Base-by-base conservation (phyloP, 2,113 vertebrate species). In the Tiliqua scincoides region DNA sequence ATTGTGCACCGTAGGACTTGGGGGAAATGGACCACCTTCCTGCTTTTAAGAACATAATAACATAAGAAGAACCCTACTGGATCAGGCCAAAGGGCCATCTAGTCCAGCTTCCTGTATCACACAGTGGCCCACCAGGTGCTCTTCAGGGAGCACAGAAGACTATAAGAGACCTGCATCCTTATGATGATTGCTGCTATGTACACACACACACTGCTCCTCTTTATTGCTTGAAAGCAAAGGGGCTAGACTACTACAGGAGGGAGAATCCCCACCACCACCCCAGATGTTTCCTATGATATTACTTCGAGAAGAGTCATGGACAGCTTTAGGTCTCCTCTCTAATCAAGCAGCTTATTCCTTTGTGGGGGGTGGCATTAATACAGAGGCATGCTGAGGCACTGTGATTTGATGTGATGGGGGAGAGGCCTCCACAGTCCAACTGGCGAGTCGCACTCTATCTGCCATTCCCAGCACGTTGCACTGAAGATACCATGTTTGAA, bases 401-500 rank as follows among this genome's bases (percentile, higher is more conserved):
- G 73, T 67, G 62, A 83, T 88, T 83, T 88, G 89, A 90, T 91
- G 32, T 35, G 70, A 70, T 0, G 43, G n/a, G 4, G 37, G 20
- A 9, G 20, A 84, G 25, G 21, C 25, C 1, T 37, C 70, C 23
- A 4, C 37, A 23, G 2, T 4, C 11, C 62, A 1, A 17, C 21
- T 37, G n/a, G 21, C 6, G 27, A 5, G 35, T 0, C 1, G 6
- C 30, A 27, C 18, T 1, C 35, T 57, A 61, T 12, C 23, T 2
- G 17, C 27, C 27, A 1, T 40, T 3, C 59, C 3, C 10, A 3
- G 14, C 15, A 23, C 40, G 80, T 40, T 2, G 6, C 17, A 57
- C 37, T 17, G 59, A 82, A 67, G 80, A 79, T 84, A 87, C 52
- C 14, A 84, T 27, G 84, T 61, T 43, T 96, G 93, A 94, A 94